These are phyloP conservation scores for Reticulitermes lucifugus DNA, from an alignment of 2,888 invertebrate genomes.

Conservation along the genomic window DNA sequence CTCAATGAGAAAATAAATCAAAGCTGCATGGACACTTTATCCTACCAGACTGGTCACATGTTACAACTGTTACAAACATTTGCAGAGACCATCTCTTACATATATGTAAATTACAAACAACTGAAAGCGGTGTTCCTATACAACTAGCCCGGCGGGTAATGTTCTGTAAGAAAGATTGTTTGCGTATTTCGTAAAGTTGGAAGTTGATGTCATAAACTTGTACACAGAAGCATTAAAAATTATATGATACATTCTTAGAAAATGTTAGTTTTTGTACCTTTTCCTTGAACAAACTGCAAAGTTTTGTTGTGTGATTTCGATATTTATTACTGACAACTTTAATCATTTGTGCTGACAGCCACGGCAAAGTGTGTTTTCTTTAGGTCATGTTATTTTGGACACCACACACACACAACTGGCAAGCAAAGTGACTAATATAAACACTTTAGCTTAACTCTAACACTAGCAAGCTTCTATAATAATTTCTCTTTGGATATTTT, in stretches of 20 bases:
- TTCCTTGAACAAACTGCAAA: not conserved
- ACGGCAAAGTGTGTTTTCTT: not conserved
- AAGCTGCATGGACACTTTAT: no score
- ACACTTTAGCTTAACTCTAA: not conserved
- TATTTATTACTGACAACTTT: not conserved
- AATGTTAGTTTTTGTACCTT: not conserved
- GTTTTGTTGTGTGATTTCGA: not conserved
- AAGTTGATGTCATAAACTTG: no score
- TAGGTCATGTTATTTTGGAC: not conserved
- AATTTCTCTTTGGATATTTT: not conserved
- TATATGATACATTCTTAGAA: not conserved
- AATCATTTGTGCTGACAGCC: conserved; percentile 8
- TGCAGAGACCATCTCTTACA: no score
- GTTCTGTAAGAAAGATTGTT: no score
- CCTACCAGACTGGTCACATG: no score
- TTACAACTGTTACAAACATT: no score
- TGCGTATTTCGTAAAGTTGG: no score
- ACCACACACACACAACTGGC: not conserved
- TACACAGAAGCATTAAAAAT: not conserved
- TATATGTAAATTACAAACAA: no score
- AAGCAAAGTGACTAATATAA: not conserved
- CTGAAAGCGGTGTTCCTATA: no score
- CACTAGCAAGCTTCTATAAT: not conserved
- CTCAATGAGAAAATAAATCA: no score
- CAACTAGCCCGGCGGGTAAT: no score